These are phyloP conservation scores for Tetragnatha versicolor DNA, from an alignment of 1,140 invertebrate genomes.

Conservation along the genomic window DNA sequence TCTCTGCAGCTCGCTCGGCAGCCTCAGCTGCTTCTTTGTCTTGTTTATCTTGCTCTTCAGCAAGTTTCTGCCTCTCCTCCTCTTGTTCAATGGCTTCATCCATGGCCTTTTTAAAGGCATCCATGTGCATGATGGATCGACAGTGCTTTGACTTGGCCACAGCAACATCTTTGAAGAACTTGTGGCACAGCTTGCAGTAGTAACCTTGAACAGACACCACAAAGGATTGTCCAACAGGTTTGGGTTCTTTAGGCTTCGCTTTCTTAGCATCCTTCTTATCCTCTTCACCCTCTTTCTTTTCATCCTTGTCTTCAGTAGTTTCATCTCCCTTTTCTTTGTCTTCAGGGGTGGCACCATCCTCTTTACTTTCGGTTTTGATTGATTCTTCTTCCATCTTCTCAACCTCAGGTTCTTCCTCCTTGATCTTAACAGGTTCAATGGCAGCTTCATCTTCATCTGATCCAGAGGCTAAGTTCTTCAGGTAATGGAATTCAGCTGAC, in stretches of 20 bases:
- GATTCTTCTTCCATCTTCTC: slow-evolving; percentile 25
- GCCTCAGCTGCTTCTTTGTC: slow-evolving; percentile 57
- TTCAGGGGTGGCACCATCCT: slow-evolving; percentile 7
- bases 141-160: slow-evolving; percentile 51
- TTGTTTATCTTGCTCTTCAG: slow-evolving; percentile 54
- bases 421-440: slow-evolving; percentile 47
- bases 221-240: slow-evolving; percentile 43
- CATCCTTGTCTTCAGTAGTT: slow-evolving; percentile 49
- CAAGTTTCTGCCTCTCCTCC: slow-evolving; percentile 40
- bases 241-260: slow-evolving; percentile 36
- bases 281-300: slow-evolving; percentile 35
- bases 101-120: slow-evolving; percentile 38
- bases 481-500: slow-evolving; percentile 51
- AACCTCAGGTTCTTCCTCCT: slow-evolving; percentile 21
- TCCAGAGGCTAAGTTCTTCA: slow-evolving; percentile 44
- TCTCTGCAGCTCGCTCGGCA: slow-evolving; percentile 53
- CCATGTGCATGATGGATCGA: slow-evolving; percentile 44
- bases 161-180: slow-evolving; percentile 52
- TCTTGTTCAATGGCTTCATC: slow-evolving; percentile 45
- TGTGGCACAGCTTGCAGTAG: slow-evolving; percentile 52
- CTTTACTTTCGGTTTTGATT: slow-evolving; percentile 16
- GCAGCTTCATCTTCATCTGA: slow-evolving; percentile 53
- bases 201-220: slow-evolving; percentile 52
- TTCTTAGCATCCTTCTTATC: slow-evolving; percentile 41
- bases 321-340: slow-evolving; percentile 54